Evolutionary conservation across 1,140 invertebrate genomes (phyloP).

Genomic region (Xylocopa sonorina): DNA sequence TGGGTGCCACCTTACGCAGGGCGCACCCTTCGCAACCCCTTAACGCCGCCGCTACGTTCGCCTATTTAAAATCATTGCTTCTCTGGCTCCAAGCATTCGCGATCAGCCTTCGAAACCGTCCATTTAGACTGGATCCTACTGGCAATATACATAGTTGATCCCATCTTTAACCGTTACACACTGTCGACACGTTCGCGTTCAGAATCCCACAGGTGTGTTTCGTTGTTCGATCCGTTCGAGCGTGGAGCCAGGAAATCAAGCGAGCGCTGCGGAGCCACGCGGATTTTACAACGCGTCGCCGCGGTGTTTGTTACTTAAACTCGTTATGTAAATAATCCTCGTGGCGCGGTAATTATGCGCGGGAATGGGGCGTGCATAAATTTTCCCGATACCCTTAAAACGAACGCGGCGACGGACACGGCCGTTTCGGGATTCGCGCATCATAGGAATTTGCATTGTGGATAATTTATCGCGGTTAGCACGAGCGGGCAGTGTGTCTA

Average conservation of each 20-base stretch:
- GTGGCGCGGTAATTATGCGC: constrained; percentile 37
- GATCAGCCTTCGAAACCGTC: no score
- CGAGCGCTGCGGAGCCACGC: background rate
- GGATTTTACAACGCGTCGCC: constrained; percentile 14
- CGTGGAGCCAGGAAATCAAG: constrained; percentile 9
- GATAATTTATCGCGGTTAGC: constrained; percentile 18
- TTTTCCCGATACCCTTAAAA: constrained; percentile 21
- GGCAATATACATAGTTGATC: no score
- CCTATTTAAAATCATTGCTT: no score
- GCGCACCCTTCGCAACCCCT: no score
- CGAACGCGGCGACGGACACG: constrained; percentile 19
- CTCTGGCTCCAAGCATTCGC: no score
- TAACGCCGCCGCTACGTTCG: no score
- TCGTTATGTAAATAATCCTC: constrained; percentile 48
- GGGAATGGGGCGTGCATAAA: constrained; percentile 46
- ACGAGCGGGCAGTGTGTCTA: constrained; percentile 18
- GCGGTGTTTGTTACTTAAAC: constrained; percentile 40
- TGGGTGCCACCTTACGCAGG: no score
- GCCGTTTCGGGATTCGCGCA: constrained; percentile 19
- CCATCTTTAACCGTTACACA: background rate
- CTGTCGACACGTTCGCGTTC: background rate
- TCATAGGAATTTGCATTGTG: constrained; percentile 17
- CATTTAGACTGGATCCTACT: no score
- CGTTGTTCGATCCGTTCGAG: background rate
- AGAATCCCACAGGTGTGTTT: background rate